These are phyloP conservation scores for Drosophila prolongata DNA, from an alignment of 2,888 invertebrate species.

Conservation along the genomic window DNA sequence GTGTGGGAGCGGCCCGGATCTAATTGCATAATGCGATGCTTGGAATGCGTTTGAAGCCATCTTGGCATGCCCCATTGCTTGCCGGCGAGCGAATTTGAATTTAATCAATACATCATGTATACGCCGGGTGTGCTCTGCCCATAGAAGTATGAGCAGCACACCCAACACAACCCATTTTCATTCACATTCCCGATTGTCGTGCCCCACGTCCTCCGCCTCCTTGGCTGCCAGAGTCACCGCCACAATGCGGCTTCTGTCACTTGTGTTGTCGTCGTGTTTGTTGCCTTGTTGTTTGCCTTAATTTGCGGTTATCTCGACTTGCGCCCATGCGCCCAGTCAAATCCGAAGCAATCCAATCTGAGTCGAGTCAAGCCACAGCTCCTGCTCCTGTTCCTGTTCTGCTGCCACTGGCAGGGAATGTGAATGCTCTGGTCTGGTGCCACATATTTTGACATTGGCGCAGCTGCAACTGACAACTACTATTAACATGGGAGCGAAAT, in stretches of 20 bases:
- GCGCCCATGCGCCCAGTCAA: slow-evolving; percentile 19
- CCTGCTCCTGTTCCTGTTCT: not conserved
- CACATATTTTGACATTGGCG: slow-evolving; percentile 36
- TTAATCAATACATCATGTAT: slow-evolving; percentile 74
- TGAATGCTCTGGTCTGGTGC: slow-evolving; percentile 26
- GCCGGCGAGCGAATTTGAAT: slow-evolving; percentile 53
- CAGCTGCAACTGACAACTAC: slow-evolving; percentile 68
- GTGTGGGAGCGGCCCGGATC: slow-evolving; percentile 26
- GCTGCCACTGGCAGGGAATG: slow-evolving; percentile 13
- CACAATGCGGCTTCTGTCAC: slow-evolving; percentile 39
- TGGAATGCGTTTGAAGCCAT: slow-evolving; percentile 32
- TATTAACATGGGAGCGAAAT: slow-evolving; percentile 49
- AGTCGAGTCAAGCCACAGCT: slow-evolving; percentile 23
- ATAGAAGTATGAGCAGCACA: slow-evolving; percentile 14
- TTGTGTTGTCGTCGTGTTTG: slow-evolving; percentile 22
- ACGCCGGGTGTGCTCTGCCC: slow-evolving; percentile 43
- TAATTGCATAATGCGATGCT: slow-evolving; percentile 65
- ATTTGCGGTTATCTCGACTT: slow-evolving; percentile 63
- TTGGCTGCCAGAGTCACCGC: slow-evolving; percentile 32
- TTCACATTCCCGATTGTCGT: not conserved
- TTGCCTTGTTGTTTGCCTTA: slow-evolving; percentile 62
- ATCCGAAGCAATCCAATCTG: slow-evolving; percentile 39
- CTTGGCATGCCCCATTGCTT: slow-evolving; percentile 31
- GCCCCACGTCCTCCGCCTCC: not conserved
- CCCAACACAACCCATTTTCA: not conserved